phyloP scores from a whole-genome alignment of 2,888 invertebrate species.

The Hydrotaea cyrtoneurina region DNA sequence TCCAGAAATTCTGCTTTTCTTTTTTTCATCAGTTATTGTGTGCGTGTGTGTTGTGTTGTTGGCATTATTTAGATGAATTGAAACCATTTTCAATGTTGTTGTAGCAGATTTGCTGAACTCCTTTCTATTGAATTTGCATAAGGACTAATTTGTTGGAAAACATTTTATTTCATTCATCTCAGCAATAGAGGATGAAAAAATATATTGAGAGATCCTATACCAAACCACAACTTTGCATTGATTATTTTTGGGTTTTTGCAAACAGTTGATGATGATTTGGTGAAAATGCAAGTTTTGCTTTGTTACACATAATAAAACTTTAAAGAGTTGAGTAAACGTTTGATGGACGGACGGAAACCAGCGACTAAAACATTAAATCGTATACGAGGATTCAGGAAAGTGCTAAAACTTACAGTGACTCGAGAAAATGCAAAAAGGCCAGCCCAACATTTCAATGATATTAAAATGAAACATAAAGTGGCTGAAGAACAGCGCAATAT shows the following conservation, averaged over 20 bases:
- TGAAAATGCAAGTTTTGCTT: not conserved
- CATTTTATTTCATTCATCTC: slow-evolving; percentile 9
- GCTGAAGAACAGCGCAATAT: too few species aligned
- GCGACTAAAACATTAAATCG: too few species aligned
- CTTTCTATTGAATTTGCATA: slow-evolving; percentile 53
- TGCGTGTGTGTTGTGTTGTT: not conserved
- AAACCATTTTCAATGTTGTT: slow-evolving; percentile 15
- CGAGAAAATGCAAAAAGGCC: too few species aligned
- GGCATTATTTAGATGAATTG: slow-evolving; percentile 24
- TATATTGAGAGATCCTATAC: too few species aligned
- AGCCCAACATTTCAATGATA: too few species aligned
- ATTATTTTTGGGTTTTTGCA: slow-evolving; percentile 38
- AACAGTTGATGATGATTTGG: not conserved
- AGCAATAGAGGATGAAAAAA: not conserved
- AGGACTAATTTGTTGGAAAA: slow-evolving; percentile 43
- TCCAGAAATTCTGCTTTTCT: not conserved
- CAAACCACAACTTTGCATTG: slow-evolving; percentile 50
- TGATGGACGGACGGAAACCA: too few species aligned
- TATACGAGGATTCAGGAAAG: too few species aligned
- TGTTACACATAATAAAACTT: too few species aligned
- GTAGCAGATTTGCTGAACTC: not conserved
- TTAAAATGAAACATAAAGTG: too few species aligned
- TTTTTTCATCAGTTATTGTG: not conserved
- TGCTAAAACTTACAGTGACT: too few species aligned
- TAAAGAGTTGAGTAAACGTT: too few species aligned